Evolutionary conservation across 2,888 invertebrate species (phyloP).

Genomic region (Hedya salicella): DNA sequence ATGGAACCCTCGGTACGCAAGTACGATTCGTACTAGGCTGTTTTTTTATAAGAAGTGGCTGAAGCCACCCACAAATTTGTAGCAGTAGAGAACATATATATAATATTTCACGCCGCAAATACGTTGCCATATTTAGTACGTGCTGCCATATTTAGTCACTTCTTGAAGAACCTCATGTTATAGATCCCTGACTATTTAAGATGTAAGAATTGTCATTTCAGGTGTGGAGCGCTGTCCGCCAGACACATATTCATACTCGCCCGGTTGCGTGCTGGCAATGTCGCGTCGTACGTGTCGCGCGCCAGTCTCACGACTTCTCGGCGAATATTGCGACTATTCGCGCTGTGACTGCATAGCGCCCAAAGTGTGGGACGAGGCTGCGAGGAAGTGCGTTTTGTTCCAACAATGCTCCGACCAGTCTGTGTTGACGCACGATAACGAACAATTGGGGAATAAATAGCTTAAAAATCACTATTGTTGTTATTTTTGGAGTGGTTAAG

Average conservation of each 20-base stretch:
- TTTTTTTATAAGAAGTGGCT: no score
- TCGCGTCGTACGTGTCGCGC: constrained; percentile 56
- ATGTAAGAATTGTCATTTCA: no score
- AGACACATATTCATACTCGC: constrained; percentile 51
- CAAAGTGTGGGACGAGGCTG: constrained; percentile 56
- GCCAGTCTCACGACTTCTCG: constrained; percentile 49
- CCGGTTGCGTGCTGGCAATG: constrained; percentile 50
- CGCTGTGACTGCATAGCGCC: constrained; percentile 56
- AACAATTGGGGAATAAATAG: not conserved
- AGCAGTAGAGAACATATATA: no score
- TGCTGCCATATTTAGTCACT: no score
- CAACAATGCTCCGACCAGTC: constrained; percentile 55
- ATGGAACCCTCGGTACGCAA: no score
- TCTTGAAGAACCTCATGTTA: no score
- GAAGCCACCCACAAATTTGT: no score
- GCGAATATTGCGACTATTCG: constrained; percentile 54
- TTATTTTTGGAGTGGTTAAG: no score
- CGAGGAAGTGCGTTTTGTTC: constrained; percentile 51
- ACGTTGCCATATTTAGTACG: no score
- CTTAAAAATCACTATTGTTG: not conserved
- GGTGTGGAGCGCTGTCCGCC: constrained; percentile 55
- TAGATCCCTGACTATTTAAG: no score
- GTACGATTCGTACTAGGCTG: no score
- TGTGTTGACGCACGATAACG: not conserved
- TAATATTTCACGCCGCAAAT: no score